Base-by-base conservation (phyloP, 2,888 invertebrate genomes). In the Apotomis betuletana region DNA sequence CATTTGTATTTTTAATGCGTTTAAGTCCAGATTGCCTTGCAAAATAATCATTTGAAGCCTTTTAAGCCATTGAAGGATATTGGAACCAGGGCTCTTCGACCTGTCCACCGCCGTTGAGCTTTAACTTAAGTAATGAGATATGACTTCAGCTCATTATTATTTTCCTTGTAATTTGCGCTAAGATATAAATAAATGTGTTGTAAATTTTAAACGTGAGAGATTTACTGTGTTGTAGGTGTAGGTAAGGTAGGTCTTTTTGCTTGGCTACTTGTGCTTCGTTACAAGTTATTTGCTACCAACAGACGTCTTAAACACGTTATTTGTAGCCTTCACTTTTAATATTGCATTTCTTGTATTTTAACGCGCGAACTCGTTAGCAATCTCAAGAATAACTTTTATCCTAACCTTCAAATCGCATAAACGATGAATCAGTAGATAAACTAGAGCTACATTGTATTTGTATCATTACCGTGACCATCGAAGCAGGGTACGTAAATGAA, bases 51-150 rank as follows among this genome's bases (percentile, higher is more conserved):
- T 76, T 78, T 74, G 78, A 82, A 79, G 77, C 74, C 80, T 81
- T 81, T 81, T 82, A 75, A 79, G 80, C 77, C 77, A 77, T 77
- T 59, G 75, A 75, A 80, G 75, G 78, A 83, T 81, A 81, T 82
- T 83, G 81, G 83, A 84, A 84, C 78, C 85, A 84, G 84, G 86
- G 85, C 86, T 85, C 79, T 83, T 80, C 83, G 82, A 81, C 83
- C 88, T 89, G 90, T 90, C 90, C 84, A 80, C 87, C 85, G 83
- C 78, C 82, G 85, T 87, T 87, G 85, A 85, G 88, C 87, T 86
- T 87, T 84, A 88, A 89, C 86, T 88, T 89, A 87, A 90, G 88
- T 90, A 89, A 90, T 89, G 88, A 91, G 89, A 89, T 91, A 90
- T 89, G 91, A 90, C 90, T 90, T 87, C 83, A 85, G 83, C 87